phyloP scores from a whole-genome alignment of 2,888 invertebrate genomes.

The Sipha maydis region DNA sequence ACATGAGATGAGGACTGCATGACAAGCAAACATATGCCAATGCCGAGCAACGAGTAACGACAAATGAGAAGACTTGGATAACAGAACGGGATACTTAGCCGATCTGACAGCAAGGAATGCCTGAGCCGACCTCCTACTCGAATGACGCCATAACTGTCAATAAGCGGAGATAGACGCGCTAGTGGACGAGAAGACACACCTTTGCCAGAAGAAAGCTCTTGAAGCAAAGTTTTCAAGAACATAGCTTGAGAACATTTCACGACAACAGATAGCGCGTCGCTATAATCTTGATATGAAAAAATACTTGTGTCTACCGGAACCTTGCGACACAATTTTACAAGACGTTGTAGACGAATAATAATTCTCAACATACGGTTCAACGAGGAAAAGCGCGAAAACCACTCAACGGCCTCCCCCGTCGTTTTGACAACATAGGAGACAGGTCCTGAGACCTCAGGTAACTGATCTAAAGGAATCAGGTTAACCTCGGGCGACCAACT shows the following conservation, averaged over 20 bases:
- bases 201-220: neutral
- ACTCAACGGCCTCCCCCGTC: too few species aligned
- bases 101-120: neutral
- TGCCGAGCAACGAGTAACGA: neutral
- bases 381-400: too few species aligned
- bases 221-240: neutral
- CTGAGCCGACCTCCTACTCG: neutral
- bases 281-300: neutral
- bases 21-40: neutral
- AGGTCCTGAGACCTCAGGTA: too few species aligned
- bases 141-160: neutral
- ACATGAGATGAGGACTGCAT: neutral
- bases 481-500: too few species aligned
- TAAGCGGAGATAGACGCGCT: neutral
- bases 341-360: neutral
- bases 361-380: too few species aligned
- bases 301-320: neutral
- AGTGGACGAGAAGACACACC: neutral
- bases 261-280: accelerated
- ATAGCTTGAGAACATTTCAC: too few species aligned
- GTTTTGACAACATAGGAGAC: too few species aligned
- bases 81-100: neutral
- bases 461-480: too few species aligned
- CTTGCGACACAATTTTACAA: neutral
- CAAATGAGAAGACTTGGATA: neutral